Base-by-base conservation (phyloP, 2,888 invertebrate species). In the Merodon equestris region DNA sequence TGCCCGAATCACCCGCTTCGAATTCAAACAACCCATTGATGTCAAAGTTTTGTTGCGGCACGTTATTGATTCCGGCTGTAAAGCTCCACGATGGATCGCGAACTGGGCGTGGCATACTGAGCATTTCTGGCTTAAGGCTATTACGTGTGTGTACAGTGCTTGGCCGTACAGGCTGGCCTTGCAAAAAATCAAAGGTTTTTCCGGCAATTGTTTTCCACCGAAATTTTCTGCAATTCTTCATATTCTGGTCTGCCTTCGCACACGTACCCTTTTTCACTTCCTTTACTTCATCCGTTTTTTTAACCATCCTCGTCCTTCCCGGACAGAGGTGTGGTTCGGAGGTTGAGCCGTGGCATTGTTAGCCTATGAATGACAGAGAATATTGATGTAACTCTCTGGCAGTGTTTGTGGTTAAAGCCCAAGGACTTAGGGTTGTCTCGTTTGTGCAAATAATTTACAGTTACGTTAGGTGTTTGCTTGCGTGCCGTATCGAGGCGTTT, bases 381-480 rank as follows among this genome's bases (percentile, higher is more conserved):
- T 63, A 75, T 70, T 70, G 75, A 48, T 63, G 70, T 51, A 45
- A 13, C 34, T 54, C 38, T 44, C 48, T n/a, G 18, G 34, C 2
- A 48, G 27, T 14, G 34, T 50, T 38, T 38, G 44, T 13, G n/a
- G 40, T 45, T 57, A 38, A 36, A 27, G 9, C 17, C 56, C 27
- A 42, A 45, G 54, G 42, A 36, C 47, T 60, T 17, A 42, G 27
- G 27, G 27, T 27, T 27, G 7, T 4, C 2, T 27, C 27, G 27
- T 48, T 60, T 66, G 53, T 42, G 73, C 45, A 60, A 60, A 73
- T 73, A 73, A 67, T 60, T 67, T 60, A 42, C 54, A 48, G 44
- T 60, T 4, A 17, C 40, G 58, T 42, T 66, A 48, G 47, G 47
- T 40, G 40, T 66, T 15, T 47, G 27, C 15, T 27, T 27, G 27